Conservation (phyloP, 2,797 vertebrate species). For the Melanogrammus aeglefinus region DNA sequence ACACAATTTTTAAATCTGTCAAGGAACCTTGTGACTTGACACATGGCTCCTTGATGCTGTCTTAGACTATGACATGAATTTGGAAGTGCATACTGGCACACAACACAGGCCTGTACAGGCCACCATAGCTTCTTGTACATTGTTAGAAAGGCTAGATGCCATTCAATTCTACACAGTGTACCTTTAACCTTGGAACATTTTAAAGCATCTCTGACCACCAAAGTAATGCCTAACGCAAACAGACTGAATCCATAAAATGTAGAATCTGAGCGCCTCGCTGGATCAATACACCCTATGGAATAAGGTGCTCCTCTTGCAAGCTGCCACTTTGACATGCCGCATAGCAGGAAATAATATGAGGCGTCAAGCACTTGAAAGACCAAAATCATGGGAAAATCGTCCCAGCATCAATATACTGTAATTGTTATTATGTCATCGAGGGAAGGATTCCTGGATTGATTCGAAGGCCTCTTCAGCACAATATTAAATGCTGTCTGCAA, state of each 20-base stretch:
- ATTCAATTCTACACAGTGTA: no score
- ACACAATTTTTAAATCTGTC: no score
- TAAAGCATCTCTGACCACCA: not conserved
- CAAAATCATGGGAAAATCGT: slow-evolving; percentile 42
- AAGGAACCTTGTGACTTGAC: no score
- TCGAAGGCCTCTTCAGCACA: slow-evolving; percentile 19
- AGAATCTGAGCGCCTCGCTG: slow-evolving; percentile 35
- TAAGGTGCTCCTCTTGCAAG: slow-evolving; percentile 29
- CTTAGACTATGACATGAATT: no score
- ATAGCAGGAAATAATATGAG: slow-evolving; percentile 49
- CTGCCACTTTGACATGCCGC: slow-evolving; percentile 45
- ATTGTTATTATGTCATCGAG: slow-evolving; percentile 2
- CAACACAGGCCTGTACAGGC: no score
- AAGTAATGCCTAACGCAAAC: not conserved
- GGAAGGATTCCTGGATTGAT: slow-evolving; percentile 38
- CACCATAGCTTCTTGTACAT: no score
- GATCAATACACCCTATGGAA: slow-evolving; percentile 54
- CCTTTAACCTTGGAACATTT: slow-evolving; percentile 16
- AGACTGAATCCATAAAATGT: not conserved
- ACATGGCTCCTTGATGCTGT: no score
- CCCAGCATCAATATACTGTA: slow-evolving; percentile 41
- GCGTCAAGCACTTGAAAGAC: slow-evolving; percentile 40
- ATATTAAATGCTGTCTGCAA: not conserved
- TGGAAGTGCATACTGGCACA: no score
- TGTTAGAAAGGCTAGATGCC: no score